Base-by-base conservation (phyloP, 2,888 invertebrate species). In the Torymus tubicola region DNA sequence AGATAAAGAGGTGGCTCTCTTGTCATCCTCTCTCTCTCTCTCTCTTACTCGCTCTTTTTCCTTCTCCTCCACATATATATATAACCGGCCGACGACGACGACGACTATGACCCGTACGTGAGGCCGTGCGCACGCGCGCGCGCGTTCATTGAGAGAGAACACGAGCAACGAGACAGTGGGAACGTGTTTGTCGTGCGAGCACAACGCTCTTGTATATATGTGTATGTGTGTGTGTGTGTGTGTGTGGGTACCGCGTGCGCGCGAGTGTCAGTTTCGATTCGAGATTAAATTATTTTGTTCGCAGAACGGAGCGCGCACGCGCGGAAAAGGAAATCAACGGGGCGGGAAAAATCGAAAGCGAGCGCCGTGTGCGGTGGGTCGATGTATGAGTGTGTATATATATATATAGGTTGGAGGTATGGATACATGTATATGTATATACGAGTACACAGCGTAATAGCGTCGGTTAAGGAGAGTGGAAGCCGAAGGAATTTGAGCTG, bases 1-100 rank as follows among this genome's bases (percentile, higher is more conserved):
- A 79, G 78, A 68, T 73, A 63, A 73, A 63, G 79, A 73, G 73
- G 79, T 72, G 69, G 60, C 73, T 78, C 78, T 58, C 72, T 73
- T 77, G 70, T 77, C 77, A 70, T 71, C 64, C 72, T 72, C 72
- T 61, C 53, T 50, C 61, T 60, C 71, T 42, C 71, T 42, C 52
- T 60, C 61, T 42, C 52, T 18, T 50, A 12, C 21, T 31, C 64
- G 31, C 8, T 53, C 55, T n/a, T 52, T 63, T 31, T n/a, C 16
- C 10, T 60, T 18, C 21, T 5, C 50, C 18, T n/a, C 3, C 50
- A 13, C 11, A 13, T 52, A 68, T 24, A 68, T 24, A 61, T 18
- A 53, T 31, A 68, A 53, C 60, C 52, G 60, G 50, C 57, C 61
- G 61, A 14, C 31, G 31, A 0, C 31, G 65, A 71, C 42, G 78